phyloP scores from a whole-genome alignment of 2,113 vertebrate species.

The Poicephalus meyeri region DNA sequence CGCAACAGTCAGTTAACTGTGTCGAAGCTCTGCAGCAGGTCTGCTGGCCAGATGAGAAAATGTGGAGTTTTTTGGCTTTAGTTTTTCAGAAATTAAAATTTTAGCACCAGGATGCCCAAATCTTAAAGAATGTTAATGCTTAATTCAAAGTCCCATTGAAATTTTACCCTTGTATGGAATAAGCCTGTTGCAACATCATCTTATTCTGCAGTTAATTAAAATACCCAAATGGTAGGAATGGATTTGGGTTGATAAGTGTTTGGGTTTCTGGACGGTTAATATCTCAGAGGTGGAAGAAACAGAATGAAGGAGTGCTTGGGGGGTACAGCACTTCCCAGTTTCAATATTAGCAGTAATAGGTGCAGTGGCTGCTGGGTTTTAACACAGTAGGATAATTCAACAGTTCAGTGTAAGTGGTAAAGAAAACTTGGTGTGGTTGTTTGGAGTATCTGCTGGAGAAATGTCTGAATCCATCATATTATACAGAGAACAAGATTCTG shows the following conservation, averaged over 20 bases:
- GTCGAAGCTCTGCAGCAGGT: not conserved
- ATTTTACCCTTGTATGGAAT: not conserved
- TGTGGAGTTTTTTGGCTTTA: not conserved
- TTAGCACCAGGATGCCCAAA: not conserved
- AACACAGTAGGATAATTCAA: not conserved
- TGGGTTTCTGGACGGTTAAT: not conserved
- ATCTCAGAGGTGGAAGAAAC: not conserved
- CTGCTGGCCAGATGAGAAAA: not conserved
- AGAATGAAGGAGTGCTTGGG: not conserved
- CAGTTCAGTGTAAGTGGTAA: not conserved
- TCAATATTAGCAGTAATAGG: not conserved
- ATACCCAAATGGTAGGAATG: not conserved
- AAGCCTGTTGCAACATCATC: not conserved
- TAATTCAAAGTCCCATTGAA: not conserved
- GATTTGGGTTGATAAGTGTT: not conserved
- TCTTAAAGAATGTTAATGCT: not conserved
- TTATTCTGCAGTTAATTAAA: not conserved
- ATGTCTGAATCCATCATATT: not conserved
- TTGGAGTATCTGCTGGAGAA: not conserved
- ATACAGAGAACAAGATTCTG: not conserved
- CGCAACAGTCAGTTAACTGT: conserved; percentile 2
- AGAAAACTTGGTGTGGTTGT: not conserved
- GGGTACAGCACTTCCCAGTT: not conserved
- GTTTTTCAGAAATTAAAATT: not conserved
- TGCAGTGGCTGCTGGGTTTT: not conserved